These are phyloP conservation scores for Proisotoma minuta DNA, from an alignment of 2,888 invertebrate species.

Conservation along the genomic window DNA sequence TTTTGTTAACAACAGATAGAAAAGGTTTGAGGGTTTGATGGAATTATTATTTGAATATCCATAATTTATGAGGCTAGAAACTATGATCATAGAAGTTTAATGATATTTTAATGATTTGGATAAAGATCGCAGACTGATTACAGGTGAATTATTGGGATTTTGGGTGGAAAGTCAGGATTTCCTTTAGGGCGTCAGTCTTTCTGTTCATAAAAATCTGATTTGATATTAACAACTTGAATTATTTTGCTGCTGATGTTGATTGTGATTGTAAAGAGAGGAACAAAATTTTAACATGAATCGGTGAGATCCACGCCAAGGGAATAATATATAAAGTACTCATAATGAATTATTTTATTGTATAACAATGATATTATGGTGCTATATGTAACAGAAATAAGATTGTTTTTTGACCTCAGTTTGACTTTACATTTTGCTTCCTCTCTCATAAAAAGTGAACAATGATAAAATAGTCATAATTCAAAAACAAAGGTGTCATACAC, in stretches of 20 bases:
- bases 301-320: background rate
- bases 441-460: conserved; percentile 11
- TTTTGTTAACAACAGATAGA: background rate
- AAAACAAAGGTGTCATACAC: conserved; percentile 16
- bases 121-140: background rate
- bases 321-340: background rate
- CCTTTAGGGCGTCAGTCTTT: conserved; percentile 8
- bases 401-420: background rate
- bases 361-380: background rate
- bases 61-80: background rate
- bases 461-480: conserved; percentile 12
- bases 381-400: too few relatives aligned
- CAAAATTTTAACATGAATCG: background rate
- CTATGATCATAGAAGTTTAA: conserved; percentile 9
- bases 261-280: background rate
- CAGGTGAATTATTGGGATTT: conserved; percentile 6
- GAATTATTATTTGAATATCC: too few relatives aligned
- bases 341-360: background rate
- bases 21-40: too few relatives aligned
- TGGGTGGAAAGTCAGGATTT: conserved; percentile 9
- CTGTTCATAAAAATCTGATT: background rate
- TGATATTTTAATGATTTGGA: conserved; percentile 16
- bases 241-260: background rate
- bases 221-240: background rate
- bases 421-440: background rate